These are phyloP conservation scores for Chaetophractus vellerosus DNA, from an alignment of 2,797 vertebrate species.

Conservation along the genomic window DNA sequence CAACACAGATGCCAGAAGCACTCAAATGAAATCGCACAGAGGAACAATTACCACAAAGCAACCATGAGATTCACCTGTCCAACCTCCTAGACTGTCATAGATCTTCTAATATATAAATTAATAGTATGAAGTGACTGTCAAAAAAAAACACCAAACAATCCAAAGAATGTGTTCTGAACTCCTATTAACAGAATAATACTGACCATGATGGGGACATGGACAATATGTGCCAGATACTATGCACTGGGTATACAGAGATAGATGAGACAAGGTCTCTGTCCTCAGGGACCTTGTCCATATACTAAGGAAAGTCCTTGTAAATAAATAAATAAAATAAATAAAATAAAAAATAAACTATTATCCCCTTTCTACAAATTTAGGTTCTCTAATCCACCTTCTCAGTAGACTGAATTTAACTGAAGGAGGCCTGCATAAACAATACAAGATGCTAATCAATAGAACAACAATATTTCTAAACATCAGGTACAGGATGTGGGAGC, in stretches of 20 bases:
- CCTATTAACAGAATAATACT: not conserved
- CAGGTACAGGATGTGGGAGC: not conserved
- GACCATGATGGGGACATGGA: not conserved
- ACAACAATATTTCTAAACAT: not conserved
- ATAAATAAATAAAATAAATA: not conserved
- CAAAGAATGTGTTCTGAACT: slow-evolving; percentile 40
- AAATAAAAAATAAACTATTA: slow-evolving; percentile 10
- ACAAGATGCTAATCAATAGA: not conserved
- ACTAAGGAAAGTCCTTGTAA: slow-evolving; percentile 12
- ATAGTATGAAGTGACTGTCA: slow-evolving; percentile 35
- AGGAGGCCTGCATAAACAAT: not conserved
- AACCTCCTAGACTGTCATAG: slow-evolving; percentile 49
- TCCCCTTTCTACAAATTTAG: not conserved
- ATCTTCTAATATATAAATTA: slow-evolving; percentile 48
- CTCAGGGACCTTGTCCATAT: not conserved
- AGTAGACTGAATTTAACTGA: not conserved
- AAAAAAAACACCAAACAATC: slow-evolving; percentile 40
- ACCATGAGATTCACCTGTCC: slow-evolving; percentile 31
- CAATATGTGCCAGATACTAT: not conserved
- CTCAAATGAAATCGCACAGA: slow-evolving; percentile 30
- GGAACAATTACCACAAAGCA: slow-evolving; percentile 41
- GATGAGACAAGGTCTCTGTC: not conserved
- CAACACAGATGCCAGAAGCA: slow-evolving; percentile 16
- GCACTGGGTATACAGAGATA: not conserved
- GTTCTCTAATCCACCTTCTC: not conserved